Evolutionary conservation across 2,113 vertebrate species (phyloP), one percentile per base, ranked within the genome.

Genomic region (Hyperopisus bebe): DNA sequence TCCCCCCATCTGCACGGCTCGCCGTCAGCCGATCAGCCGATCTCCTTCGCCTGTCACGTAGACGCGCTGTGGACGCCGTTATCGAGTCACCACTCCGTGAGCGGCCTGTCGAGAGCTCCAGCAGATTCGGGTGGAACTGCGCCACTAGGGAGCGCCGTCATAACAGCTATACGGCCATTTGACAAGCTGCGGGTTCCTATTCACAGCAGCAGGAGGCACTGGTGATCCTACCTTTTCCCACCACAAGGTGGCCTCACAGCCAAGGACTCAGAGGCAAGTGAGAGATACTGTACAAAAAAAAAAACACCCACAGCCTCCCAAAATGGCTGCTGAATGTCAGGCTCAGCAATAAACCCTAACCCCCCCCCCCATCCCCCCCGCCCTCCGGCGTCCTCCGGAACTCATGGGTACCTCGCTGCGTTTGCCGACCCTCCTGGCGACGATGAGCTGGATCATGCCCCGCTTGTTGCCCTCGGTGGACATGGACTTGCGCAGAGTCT

Each of bases 391-490:
- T 44, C 66, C 51, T 48, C 17, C 19, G 86, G 86, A 50, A 87
- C 86, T 35, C 27, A 44, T 83, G 5, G 19, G 93, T 97, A 99
- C 98, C 98, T 99, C 97, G 86, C 91, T 95, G 92, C 94, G 94
- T 93, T 96, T 97, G 92, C 93, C 94, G 93, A 98, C 92, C 92
- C 95, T 92, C 80, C 98, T 96, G 0, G 98, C 98, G 70, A 99
- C 97, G 47, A 99, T 97, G 88, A 99, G 97, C 94, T 99, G 98
- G 92, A 99, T 99, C 98, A 98, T 98, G 90, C 98, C 98, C 17
- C 98, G 95, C 90, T 97, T 98, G 94, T 99, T 99, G 91, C 98
- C 97, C 91, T 99, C 98, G 0, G 97, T 96, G 31, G 98, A 99
- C 98, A 99, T 99, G 89, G 98, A 99, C 66, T 95, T 97, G 88